Conservation (phyloP, 2,797 vertebrate genomes). For the Microhierax caerulescens region DNA sequence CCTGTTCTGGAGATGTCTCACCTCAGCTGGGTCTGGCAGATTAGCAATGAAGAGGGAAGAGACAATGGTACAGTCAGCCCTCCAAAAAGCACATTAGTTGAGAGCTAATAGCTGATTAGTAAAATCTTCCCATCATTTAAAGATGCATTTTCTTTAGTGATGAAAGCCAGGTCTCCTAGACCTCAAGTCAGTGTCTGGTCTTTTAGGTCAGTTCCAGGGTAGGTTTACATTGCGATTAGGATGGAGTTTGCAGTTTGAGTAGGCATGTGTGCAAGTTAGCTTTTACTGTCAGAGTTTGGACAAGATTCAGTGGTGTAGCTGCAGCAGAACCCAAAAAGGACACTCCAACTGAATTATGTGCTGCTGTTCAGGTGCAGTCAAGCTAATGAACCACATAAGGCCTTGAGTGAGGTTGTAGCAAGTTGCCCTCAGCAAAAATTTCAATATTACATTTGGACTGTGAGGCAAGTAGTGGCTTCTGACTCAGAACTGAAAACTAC, state of each 20-base stretch:
- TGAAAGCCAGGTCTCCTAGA: constrained; percentile 36
- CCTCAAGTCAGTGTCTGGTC: background rate
- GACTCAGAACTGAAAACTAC: background rate
- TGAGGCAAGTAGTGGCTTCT: background rate
- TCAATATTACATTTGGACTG: background rate
- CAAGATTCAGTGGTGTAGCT: background rate
- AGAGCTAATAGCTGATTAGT: constrained; percentile 41
- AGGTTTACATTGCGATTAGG: background rate
- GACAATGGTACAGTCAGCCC: background rate
- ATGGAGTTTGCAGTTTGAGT: background rate
- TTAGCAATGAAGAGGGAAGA: background rate
- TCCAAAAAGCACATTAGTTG: background rate
- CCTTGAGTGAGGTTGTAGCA: background rate
- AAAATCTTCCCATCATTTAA: constrained; percentile 27
- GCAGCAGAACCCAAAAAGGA: background rate
- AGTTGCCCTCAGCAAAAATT: background rate
- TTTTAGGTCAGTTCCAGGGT: background rate
- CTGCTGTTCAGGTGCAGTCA: background rate
- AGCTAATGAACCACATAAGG: background rate
- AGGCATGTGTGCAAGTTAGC: background rate
- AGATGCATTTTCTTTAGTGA: constrained; percentile 24
- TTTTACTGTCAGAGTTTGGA: background rate
- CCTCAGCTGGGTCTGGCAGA: background rate
- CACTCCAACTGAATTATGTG: background rate
- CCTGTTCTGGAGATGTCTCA: background rate